These are phyloP conservation scores for Cottoperca gobio DNA, from an alignment of 2,797 vertebrate species.

Conservation along the genomic window DNA sequence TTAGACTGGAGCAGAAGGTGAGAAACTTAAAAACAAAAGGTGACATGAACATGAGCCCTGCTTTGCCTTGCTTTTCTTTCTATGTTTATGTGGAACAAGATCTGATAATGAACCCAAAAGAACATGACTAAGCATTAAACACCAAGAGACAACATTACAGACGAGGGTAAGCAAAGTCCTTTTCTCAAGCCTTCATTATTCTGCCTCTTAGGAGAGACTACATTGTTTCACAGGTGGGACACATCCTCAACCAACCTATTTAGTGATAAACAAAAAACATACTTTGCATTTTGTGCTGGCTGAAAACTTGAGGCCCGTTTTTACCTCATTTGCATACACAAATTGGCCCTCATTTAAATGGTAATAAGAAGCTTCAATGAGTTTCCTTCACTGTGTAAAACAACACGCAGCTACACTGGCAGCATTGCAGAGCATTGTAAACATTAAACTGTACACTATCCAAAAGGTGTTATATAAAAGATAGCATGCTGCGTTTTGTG, in stretches of 20 bases:
- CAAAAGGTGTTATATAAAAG: background rate
- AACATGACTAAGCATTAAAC: conserved; percentile 1
- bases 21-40: conserved; percentile 56
- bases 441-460: background rate
- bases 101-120: background rate
- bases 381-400: background rate
- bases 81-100: background rate
- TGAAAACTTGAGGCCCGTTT: background rate
- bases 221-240: background rate
- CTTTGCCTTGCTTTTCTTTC: background rate
- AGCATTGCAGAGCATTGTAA: background rate
- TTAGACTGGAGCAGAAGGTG: conserved; percentile 27
- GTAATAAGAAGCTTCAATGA: background rate
- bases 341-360: background rate
- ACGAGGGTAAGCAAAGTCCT: background rate
- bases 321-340: background rate
- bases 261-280: background rate
- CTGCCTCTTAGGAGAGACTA: background rate
- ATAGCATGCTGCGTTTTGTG: conserved; percentile 11
- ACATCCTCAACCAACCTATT: background rate
- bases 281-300: background rate
- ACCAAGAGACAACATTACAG: background rate
- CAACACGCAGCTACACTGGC: background rate
- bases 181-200: background rate
- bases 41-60: conserved; percentile 43